These are phyloP conservation scores for Perdita meconis DNA, from an alignment of 2,888 invertebrate genomes.

Conservation along the genomic window DNA sequence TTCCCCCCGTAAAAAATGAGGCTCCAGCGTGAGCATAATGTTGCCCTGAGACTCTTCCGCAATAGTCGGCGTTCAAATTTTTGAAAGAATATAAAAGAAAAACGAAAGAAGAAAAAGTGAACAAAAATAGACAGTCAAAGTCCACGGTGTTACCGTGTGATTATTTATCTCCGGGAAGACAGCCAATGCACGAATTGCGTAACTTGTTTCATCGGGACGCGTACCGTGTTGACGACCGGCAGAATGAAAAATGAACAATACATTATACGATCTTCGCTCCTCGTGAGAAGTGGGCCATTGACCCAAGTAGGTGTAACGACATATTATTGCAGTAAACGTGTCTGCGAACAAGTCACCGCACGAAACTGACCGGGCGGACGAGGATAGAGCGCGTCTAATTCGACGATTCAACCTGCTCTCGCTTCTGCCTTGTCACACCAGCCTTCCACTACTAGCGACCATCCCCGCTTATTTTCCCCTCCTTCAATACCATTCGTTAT, in stretches of 20 bases:
- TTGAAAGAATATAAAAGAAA: too few relatives aligned
- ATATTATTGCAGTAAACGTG: slow-evolving; percentile 60
- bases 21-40: too few relatives aligned
- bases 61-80: too few relatives aligned
- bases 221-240: slow-evolving; percentile 41
- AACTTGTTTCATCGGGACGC: slow-evolving; percentile 54
- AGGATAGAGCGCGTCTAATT: slow-evolving; percentile 61
- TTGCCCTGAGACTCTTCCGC: too few relatives aligned
- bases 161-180: slow-evolving; percentile 35
- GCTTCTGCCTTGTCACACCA: slow-evolving; percentile 43
- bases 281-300: slow-evolving; percentile 68
- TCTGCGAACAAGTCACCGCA: slow-evolving; percentile 53
- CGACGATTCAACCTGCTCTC: slow-evolving; percentile 56
- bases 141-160: background rate
- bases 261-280: slow-evolving; percentile 30
- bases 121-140: background rate
- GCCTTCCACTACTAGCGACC: slow-evolving; percentile 39
- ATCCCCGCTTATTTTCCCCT: too few relatives aligned
- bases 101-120: background rate
- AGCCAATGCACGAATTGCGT: slow-evolving; percentile 52
- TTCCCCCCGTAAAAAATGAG: too few relatives aligned
- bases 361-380: slow-evolving; percentile 43
- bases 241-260: slow-evolving; percentile 60
- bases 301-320: slow-evolving; percentile 68
- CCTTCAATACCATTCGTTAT: slow-evolving; percentile 47